Conservation (phyloP, 2,113 vertebrate genomes). For the Carollia perspicillata region DNA sequence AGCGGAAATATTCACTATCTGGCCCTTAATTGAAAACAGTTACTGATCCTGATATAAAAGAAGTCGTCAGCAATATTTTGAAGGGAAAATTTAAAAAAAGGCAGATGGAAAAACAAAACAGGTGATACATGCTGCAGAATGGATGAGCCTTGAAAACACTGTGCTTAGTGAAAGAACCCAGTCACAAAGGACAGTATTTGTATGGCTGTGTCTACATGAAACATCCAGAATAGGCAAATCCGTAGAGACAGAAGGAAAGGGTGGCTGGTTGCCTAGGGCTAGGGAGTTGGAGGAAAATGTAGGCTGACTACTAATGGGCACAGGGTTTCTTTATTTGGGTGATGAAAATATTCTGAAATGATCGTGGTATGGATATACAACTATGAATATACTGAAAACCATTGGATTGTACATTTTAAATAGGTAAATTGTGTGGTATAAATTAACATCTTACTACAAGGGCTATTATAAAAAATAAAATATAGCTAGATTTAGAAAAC, state of each 20-base stretch:
- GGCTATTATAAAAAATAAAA: background rate
- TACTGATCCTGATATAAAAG: background rate
- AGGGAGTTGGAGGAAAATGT: background rate
- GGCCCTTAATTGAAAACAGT: background rate
- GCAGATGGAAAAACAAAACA: conserved; percentile 10
- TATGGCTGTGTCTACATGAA: background rate
- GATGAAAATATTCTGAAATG: conserved; percentile 31
- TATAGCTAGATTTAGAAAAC: background rate
- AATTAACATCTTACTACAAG: background rate
- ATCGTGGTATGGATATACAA: background rate
- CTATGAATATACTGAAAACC: background rate
- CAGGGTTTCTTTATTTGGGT: background rate
- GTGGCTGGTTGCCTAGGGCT: background rate
- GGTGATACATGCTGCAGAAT: background rate
- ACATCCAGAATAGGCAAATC: background rate
- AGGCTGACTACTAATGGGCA: background rate
- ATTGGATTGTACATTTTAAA: background rate
- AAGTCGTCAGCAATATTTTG: conserved; percentile 30
- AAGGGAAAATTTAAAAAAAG: background rate
- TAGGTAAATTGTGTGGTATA: background rate
- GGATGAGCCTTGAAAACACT: background rate
- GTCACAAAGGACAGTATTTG: background rate
- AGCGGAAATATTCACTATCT: background rate
- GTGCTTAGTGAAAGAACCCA: background rate
- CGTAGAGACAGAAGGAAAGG: background rate